Base-by-base conservation (phyloP, 2,888 invertebrate genomes). In the Drosophila antonietae region DNA sequence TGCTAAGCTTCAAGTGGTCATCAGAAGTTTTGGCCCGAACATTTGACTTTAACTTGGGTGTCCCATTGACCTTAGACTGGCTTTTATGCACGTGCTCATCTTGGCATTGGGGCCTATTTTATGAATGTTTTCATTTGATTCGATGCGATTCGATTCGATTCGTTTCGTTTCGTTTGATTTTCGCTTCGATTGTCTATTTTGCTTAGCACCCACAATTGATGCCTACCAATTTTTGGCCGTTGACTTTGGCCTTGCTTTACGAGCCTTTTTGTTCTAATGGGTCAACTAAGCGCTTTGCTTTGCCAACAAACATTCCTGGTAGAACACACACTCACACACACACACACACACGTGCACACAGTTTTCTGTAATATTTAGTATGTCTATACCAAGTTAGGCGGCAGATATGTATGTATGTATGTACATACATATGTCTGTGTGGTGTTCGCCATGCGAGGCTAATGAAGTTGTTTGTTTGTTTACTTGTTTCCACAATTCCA, bases 381-480 rank as follows among this genome's bases (percentile, higher is more conserved):
- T 58, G 53, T 53, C 41, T 39, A 55, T 23, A 14, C 7, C 66
- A 57, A 64, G 57, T 55, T 52, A 58, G 59, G 66, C 61, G 57
- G 64, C 56, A 68, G 57, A 69, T 69, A 61, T 73, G 12, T 61
- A 20, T 43, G 10, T 35, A n/a, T 35, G 12, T 18, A 10, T 43
- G 43, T 43, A n/a, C 12, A 12, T 37, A 14, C 14, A 6, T 37
- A 2, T 39, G 39, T 39, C 7, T 49, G 74, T 74, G 67, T 56
- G 51, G 49, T 68, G 66, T 72, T 74, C 79, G 79, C 83, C 85
- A 79, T 78, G 56, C 70, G 76, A 81, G 88, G 83, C 83, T 83
- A 88, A 85, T 89, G 79, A 85, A 90, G 85, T 85, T 89, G 81
- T 89, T 84, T 80, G 77, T 82, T 83, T 81, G 83, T 76, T 81